Conservation (phyloP, 2,113 vertebrate species). For the Tapirus terrestris region DNA sequence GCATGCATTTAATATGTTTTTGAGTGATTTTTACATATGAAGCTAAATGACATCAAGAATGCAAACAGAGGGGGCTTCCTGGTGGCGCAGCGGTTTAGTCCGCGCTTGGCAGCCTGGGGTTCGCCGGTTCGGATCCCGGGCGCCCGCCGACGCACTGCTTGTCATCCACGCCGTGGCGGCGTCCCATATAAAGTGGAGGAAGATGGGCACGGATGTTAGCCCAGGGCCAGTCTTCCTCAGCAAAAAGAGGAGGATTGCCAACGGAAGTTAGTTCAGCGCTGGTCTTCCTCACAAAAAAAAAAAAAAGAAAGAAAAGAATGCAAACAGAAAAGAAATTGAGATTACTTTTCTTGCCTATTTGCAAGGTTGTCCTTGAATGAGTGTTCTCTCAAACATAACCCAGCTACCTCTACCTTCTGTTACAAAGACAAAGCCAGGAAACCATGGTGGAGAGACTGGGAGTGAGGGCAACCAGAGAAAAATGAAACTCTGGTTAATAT, state of each 20-base stretch:
- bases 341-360: constrained; percentile 9
- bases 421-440: constrained; percentile 12
- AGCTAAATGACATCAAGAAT: constrained; percentile 37
- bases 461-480: background rate
- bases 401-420: background rate
- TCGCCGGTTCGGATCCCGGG: no score
- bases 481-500: background rate
- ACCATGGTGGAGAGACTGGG: background rate
- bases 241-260: no score
- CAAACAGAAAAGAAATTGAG: background rate
- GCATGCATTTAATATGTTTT: background rate
- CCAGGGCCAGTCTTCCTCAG: no score
- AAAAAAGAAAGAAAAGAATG: background rate
- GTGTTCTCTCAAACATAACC: background rate
- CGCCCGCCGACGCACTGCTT: no score
- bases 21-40: background rate
- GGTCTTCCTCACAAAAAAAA: no score
- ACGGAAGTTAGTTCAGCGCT: no score
- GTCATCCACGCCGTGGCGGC: no score
- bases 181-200: no score
- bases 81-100: no score
- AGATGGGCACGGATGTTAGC: no score
- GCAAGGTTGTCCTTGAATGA: background rate
- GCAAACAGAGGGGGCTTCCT: background rate
- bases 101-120: no score